These are phyloP conservation scores for Ophion ventricosus DNA, from an alignment of 2,888 invertebrate genomes.

Conservation along the genomic window DNA sequence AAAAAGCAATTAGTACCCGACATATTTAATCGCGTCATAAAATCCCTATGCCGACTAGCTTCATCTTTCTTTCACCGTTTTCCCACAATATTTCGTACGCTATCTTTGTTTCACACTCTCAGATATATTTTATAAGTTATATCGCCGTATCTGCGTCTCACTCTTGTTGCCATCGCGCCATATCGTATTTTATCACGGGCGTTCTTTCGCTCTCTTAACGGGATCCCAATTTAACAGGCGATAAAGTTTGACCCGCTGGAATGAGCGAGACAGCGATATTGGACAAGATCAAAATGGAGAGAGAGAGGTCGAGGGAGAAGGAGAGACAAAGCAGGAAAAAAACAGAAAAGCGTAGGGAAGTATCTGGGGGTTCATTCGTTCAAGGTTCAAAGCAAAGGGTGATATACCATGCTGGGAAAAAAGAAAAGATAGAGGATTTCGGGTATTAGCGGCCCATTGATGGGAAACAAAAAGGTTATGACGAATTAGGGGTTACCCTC, in stretches of 20 bases:
- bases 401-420: conserved; percentile 37
- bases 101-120: conserved; percentile 45
- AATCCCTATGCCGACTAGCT: conserved; percentile 67
- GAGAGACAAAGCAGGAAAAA: conserved; percentile 17
- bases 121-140: conserved; percentile 41
- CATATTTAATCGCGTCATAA: conserved; percentile 78
- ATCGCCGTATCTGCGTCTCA: conserved; percentile 35
- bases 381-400: conserved; percentile 48
- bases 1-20: conserved; percentile 77
- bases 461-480: conserved; percentile 77
- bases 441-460: conserved; percentile 72
- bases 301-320: conserved; percentile 27
- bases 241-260: conserved; percentile 72
- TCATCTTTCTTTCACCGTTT: conserved; percentile 34
- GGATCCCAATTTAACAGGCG: conserved; percentile 75
- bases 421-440: conserved; percentile 66
- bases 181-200: conserved; percentile 61
- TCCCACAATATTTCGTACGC: conserved; percentile 38
- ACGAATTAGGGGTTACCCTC: conserved; percentile 78
- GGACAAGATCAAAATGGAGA: conserved; percentile 15
- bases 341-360: conserved; percentile 27
- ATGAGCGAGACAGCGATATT: conserved; percentile 58
- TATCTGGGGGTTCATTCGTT: conserved; percentile 44
- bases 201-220: conserved; percentile 66
- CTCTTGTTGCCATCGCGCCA: conserved; percentile 11